Conservation (phyloP, 2,113 vertebrate species). For the Egretta garzetta region DNA sequence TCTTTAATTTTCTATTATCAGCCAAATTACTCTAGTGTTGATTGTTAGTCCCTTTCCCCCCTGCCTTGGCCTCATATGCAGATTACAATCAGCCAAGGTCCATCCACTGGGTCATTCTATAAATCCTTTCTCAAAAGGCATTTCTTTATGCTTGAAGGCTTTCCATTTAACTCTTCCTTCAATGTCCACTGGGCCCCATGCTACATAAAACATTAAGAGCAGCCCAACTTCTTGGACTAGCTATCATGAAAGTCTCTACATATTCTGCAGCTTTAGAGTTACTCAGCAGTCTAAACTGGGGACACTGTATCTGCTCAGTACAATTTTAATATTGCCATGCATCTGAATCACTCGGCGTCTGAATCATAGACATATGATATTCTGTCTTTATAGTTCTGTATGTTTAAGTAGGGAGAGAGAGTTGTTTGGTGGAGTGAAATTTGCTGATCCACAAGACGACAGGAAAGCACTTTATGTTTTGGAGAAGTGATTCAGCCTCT, state of each 20-base stretch:
- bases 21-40: constrained; percentile 50
- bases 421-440: neutral
- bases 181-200: neutral
- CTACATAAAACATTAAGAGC: neutral
- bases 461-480: neutral
- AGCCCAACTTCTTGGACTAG: neutral
- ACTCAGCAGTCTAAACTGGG: neutral
- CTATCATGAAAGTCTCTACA: neutral
- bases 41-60: constrained; percentile 19
- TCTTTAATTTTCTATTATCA: constrained; percentile 68
- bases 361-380: neutral
- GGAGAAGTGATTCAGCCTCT: neutral
- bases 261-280: neutral
- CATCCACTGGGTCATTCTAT: constrained; percentile 9
- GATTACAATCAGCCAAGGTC: constrained; percentile 24
- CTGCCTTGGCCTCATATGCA: neutral
- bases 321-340: neutral
- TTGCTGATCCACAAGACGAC: neutral
- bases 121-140: constrained; percentile 26
- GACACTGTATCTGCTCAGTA: neutral
- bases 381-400: neutral
- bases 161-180: constrained; percentile 34
- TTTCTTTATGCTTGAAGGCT: neutral
- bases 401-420: neutral
- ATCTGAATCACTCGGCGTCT: neutral